These are phyloP conservation scores for Python bivittatus DNA, from an alignment of 2,113 vertebrate species.

Conservation along the genomic window DNA sequence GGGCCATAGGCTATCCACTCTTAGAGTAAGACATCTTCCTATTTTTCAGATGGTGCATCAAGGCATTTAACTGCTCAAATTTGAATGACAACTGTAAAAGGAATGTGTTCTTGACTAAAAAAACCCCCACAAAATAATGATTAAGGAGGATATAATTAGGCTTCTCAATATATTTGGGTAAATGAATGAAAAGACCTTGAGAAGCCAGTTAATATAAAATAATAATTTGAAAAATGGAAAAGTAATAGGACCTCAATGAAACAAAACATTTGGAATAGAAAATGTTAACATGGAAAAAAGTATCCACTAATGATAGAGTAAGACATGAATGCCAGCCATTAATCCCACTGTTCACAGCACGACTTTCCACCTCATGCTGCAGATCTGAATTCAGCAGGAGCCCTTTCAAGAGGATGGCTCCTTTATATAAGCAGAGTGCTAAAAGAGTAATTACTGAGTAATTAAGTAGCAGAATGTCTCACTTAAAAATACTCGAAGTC, in stretches of 20 bases:
- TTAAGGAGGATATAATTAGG: too few relatives aligned
- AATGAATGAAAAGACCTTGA: neutral
- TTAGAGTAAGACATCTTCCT: neutral
- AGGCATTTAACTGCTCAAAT: neutral
- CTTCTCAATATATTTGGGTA: too few relatives aligned
- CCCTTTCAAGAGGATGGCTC: too few relatives aligned
- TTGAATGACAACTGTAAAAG: neutral
- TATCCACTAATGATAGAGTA: conserved; percentile 1
- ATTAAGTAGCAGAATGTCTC: too few relatives aligned
- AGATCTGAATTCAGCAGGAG: too few relatives aligned
- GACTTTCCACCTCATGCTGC: neutral
- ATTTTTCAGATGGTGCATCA: neutral
- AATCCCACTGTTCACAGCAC: neutral
- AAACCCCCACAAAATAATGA: too few relatives aligned
- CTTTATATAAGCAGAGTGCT: too few relatives aligned
- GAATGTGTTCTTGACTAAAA: neutral
- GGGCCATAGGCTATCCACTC: neutral
- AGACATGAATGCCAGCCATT: neutral
- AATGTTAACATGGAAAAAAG: neutral
- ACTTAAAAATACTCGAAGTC: too few relatives aligned
- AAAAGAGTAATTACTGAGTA: too few relatives aligned
- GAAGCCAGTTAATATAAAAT: conserved; percentile 18
- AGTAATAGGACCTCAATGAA: conserved; percentile 22
- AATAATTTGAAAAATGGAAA: neutral
- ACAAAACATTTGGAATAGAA: neutral